Base-by-base conservation (phyloP, 2,797 vertebrate species). In the Fringilla coelebs region DNA sequence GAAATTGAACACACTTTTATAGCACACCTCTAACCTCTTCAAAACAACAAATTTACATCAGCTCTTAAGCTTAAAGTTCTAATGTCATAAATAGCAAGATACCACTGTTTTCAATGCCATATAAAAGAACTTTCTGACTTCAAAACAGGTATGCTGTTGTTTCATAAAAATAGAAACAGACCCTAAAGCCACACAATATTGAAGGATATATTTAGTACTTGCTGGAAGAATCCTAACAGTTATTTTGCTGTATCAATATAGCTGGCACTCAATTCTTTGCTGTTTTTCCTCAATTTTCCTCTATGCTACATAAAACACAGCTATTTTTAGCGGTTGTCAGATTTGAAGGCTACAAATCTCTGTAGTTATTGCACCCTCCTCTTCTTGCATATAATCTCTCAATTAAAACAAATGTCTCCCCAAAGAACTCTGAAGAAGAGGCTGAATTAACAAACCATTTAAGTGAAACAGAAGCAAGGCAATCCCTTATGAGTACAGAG, bases 341-440 rank as follows among this genome's bases (percentile, higher is more conserved):
- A 72, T 91, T 34, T 74, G 63, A 89, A 48, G 49, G 63, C 67
- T 87, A 86, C 62, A 91, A 75, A 89, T 94, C 85, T 90, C 86
- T 73, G 43, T 67, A 94, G 71, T 68, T 92, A 93, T 22, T 93
- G 41, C 80, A 85, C 36, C 66, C 80, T 73, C 74, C 74, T 63
- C 71, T 70, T 77, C 75, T 83, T 52, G 32, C 49, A 62, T 76
- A 76, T 81, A 46, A 68, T 85, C 85, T 93, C 88, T 86, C 85
- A 71, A 87, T 93, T 94, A 96, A 96, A 97, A 95, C 7, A 78
- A 73, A 74, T 43, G n/a, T 54, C 72, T 94, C 85, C 83, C 80
- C 60, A 90, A 83, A 89, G 95, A 94, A 83, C 71, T 92, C 20
- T 38, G 82, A 70, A 70, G 65, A 66, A 92, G 60, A 89, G 57